Evolutionary conservation across 2,888 invertebrate species (phyloP), one percentile per base, ranked within the genome.

Genomic region (Lasioglossum leucozonium): DNA sequence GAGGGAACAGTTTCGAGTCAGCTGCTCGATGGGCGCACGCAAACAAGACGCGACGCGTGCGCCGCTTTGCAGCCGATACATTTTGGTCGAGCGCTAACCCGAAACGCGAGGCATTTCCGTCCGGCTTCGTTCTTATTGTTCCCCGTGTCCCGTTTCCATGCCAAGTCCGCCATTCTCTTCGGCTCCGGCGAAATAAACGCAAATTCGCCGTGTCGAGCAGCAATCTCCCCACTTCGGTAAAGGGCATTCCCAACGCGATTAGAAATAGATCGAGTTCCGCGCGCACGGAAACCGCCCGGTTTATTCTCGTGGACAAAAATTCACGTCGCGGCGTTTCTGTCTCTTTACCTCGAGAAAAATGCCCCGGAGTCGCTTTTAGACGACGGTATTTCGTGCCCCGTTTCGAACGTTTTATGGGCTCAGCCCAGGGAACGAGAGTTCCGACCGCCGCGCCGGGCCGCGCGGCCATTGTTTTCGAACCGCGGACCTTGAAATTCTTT

Each of bases 141-240:
- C 67, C 40, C 62, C 37, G 58, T 75, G 40, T 72, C 62, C 74
- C 76, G 69, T 83, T 77, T 81, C 81, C 79, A 72, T 84, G 84
- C 85, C 89, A 87, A 87, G 71, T 86, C 71, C 62, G 77, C 80
- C 87, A 79, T 88, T 89, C 84, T 87, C 87, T 82, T 75, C 77
- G 71, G 62, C 55, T 37, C 69, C 62, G 82, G 65, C 34, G 85
- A 78, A 89, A 87, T 85, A 86, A 80, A 87, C 87, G 82, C 84
- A 87, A 91, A 91, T 90, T 89, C 87, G 82, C 78, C 85, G 86
- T 80, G 85, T 86, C 86, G 62, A 51, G 86, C n/a, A 65, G 79
- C 76, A 71, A 79, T 51, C 22, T 77, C 86, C 85, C 85, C 85
- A 22, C 75, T 65, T 75, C 44, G 82, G 82, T 72, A 72, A 86